Conservation (phyloP, 2,888 invertebrate species). For the Amphiduros pacificus region DNA sequence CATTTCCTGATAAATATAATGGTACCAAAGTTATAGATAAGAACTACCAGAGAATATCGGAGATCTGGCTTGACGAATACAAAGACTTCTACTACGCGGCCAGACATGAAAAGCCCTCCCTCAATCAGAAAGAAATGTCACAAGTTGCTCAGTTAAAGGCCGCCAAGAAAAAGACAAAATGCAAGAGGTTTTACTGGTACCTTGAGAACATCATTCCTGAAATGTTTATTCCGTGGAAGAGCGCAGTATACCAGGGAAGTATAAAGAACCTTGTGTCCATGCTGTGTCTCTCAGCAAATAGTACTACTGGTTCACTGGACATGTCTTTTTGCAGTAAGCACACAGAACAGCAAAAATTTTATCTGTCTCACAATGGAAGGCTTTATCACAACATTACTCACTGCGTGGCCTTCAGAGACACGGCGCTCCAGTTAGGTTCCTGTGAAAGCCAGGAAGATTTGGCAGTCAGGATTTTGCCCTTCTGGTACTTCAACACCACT, state of each 20-base stretch:
- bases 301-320: too few relatives aligned
- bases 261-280: conserved; percentile 11
- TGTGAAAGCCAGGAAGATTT: too few relatives aligned
- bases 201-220: conserved; percentile 21
- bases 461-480: too few relatives aligned
- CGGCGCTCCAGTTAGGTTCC: too few relatives aligned
- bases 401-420: too few relatives aligned
- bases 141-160: not conserved
- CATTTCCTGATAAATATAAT: conserved; percentile 80
- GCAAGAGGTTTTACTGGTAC: conserved; percentile 28
- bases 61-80: conserved; percentile 66
- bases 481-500: too few relatives aligned
- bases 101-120: not conserved
- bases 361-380: too few relatives aligned
- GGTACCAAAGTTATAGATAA: conserved; percentile 73
- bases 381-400: too few relatives aligned
- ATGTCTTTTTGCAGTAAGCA: too few relatives aligned
- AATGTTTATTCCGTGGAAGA: conserved; percentile 5
- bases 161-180: conserved; percentile 10
- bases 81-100: conserved; percentile 91
- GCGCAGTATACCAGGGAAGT: conserved; percentile 18
- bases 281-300: too few relatives aligned
- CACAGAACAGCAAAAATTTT: too few relatives aligned
- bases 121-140: not conserved
- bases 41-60: conserved; percentile 91